Evolutionary conservation across 2,797 vertebrate genomes (phyloP).

Genomic region (Tinamus major): DNA sequence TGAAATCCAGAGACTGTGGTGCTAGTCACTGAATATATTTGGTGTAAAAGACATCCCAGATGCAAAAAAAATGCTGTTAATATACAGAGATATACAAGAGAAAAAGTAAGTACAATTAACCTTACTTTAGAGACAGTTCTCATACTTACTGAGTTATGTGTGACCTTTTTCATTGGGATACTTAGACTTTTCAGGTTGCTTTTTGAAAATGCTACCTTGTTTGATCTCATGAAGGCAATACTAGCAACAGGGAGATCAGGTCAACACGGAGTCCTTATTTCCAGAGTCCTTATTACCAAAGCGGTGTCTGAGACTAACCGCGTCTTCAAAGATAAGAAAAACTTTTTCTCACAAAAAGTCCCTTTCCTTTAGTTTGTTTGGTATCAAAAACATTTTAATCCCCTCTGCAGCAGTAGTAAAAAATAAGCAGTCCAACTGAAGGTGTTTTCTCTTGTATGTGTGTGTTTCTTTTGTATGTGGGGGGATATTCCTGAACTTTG

Average conservation of each 20-base stretch:
- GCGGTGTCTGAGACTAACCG: not conserved
- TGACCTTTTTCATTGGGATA: not conserved
- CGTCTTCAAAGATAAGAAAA: not conserved
- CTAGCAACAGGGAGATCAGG: not conserved
- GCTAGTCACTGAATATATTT: not conserved
- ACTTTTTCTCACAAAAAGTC: not conserved
- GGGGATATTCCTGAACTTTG: conserved; percentile 4
- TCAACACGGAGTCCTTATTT: conserved; percentile 3
- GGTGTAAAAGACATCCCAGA: not conserved
- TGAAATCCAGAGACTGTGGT: not conserved
- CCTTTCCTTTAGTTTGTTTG: not conserved
- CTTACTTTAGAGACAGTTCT: not conserved
- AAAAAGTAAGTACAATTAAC: not conserved
- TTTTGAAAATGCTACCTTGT: not conserved
- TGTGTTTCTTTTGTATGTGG: not conserved
- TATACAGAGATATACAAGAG: not conserved
- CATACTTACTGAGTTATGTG: not conserved
- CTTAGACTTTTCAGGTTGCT: not conserved
- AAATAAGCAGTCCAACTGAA: not conserved
- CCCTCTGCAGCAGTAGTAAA: not conserved
- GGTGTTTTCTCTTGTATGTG: not conserved
- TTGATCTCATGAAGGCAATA: not conserved
- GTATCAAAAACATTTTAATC: not conserved
- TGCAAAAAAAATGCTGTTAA: rapidly evolving
- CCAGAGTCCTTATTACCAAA: not conserved